Evolutionary conservation across 2,888 invertebrate species (phyloP).

Genomic region (Ennomos fuscantarius): DNA sequence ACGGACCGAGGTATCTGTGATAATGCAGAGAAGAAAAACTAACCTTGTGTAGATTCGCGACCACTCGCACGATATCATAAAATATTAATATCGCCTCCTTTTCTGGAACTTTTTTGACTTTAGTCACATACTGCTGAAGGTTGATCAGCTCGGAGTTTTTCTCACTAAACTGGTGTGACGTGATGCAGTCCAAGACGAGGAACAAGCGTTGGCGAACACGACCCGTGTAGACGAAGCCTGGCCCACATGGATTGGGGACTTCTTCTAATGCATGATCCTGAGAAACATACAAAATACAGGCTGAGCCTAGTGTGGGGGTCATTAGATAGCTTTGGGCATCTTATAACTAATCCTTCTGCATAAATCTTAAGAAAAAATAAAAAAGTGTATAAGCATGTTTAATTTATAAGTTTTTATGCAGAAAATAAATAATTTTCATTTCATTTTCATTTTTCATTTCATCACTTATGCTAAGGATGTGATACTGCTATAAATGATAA

Average conservation of each 20-base stretch:
- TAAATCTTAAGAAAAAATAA: no score
- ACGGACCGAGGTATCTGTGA: no score
- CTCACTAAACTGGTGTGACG: constrained; percentile 87
- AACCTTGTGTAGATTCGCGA: constrained; percentile 90
- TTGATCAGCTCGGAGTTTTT: constrained; percentile 86
- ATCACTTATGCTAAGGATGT: no score
- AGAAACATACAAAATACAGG: not conserved
- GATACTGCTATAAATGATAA: no score
- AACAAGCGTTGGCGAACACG: constrained; percentile 86
- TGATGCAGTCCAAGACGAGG: constrained; percentile 90
- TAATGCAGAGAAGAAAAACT: no score
- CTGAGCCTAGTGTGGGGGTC: no score
- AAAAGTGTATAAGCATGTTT: no score
- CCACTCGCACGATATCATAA: constrained; percentile 89
- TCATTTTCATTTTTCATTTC: no score
- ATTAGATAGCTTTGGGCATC: no score
- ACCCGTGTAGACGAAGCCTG: constrained; percentile 84
- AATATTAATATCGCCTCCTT: constrained; percentile 90
- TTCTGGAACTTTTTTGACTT: constrained; percentile 90
- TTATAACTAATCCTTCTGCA: no score
- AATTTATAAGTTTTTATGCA: no score
- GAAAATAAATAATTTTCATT: no score
- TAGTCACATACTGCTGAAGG: constrained; percentile 90
- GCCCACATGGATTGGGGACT: constrained; percentile 74
- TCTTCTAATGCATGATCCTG: constrained; percentile 90